Base-by-base conservation (phyloP, 2,797 vertebrate genomes). In the Setipinna tenuifilis region DNA sequence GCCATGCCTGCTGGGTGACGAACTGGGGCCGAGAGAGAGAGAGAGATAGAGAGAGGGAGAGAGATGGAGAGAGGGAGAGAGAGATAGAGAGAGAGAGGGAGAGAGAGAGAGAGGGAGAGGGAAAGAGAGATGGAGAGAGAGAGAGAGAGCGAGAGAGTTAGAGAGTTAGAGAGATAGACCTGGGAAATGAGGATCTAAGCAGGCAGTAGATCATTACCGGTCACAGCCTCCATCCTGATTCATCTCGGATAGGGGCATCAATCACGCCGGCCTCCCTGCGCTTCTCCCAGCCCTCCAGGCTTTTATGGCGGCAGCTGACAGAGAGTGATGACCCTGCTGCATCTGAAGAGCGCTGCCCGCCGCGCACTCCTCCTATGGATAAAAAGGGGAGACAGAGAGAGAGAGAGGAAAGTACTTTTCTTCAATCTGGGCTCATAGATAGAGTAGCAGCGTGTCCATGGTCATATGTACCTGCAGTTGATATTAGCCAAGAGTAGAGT, bases 161-260 rank as follows among this genome's bases (percentile, higher is more conserved):
- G 68, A 25, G 31, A 59, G 44, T 44, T 1, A 23, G 25, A 54
- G 58, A 10, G 4, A 48, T 3, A 94, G 93, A 91, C 90, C 90
- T 90, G 90, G 90, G 91, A 95, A 95, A 92, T 92, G 90, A 94
- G 92, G 90, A 93, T 91, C 91, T 93, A 92, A 94, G 92, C 89
- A 92, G 90, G 91, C 92, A 83, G 92, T 94, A 94, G 91, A 94
- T 95, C 94, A 94, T 91, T 83, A 59, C 81, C 88, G 88, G 90
- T 87, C 90, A 85, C 83, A 86, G 83, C 88, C 83, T 88, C 84
- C 91, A 91, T 93, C 91, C 86, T 88, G 90, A 95, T 94, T 93
- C 92, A 94, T 94, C 92, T 93, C 88, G 80, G 89, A 88, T 81
- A 88, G 80, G 87, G 88, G 87, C 93, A 94, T 95, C 93, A 92